Evolutionary conservation across 2,888 invertebrate species (phyloP).

Genomic region (Lithodes maja): DNA sequence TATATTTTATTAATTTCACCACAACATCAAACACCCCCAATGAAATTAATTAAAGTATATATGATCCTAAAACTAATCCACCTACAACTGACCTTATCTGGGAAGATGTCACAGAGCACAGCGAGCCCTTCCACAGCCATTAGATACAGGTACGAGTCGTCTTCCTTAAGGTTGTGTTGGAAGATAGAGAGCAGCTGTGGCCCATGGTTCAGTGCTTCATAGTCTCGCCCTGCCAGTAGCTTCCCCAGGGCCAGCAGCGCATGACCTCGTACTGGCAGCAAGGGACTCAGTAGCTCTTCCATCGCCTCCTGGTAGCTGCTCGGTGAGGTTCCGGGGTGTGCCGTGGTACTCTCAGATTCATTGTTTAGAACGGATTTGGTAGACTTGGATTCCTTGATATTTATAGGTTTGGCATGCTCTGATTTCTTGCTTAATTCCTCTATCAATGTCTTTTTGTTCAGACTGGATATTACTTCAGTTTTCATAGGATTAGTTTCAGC

Average conservation of each 20-base stretch:
- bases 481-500: background rate
- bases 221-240: conserved; percentile 82
- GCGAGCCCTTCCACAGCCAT: conserved; percentile 85
- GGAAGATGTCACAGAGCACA: conserved; percentile 80
- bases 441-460: background rate
- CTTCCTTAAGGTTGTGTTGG: conserved; percentile 84
- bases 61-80: too few relatives aligned
- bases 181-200: conserved; percentile 83
- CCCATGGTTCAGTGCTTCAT: conserved; percentile 80
- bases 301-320: conserved; percentile 78
- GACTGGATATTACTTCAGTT: background rate
- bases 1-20: too few relatives aligned
- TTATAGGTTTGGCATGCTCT: background rate
- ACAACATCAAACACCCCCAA: too few relatives aligned
- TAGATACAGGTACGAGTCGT: conserved; percentile 89
- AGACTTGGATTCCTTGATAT: background rate
- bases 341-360: background rate
- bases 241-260: conserved; percentile 84
- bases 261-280: conserved; percentile 88
- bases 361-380: background rate
- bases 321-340: background rate
- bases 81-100: conserved; percentile 79
- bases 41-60: too few relatives aligned
- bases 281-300: conserved; percentile 81
- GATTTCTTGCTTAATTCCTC: background rate